Evolutionary conservation across 2,888 invertebrate species (phyloP).

Genomic region (Lithophane ornitopus): DNA sequence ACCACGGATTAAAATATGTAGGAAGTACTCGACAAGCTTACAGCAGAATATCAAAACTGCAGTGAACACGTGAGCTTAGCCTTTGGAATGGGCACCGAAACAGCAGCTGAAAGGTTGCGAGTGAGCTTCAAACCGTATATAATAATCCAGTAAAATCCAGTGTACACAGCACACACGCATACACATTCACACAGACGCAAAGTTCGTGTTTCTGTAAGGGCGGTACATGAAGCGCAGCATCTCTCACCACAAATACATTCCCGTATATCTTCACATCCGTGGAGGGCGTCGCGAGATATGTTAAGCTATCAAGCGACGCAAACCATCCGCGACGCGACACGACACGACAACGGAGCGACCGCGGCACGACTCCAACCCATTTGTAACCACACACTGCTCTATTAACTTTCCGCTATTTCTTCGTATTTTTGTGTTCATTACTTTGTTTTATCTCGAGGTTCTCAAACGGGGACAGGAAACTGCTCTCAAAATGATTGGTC

Average conservation of each 20-base stretch:
- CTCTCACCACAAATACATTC: background rate
- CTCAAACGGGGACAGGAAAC: conserved; percentile 57
- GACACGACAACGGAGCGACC: conserved; percentile 24
- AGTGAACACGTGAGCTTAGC: background rate
- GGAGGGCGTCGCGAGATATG: conserved; percentile 71
- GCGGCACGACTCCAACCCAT: conserved; percentile 62
- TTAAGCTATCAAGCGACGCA: conserved; percentile 76
- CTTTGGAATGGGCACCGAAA: background rate
- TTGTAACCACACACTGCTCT: conserved; percentile 75
- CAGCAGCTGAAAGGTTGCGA: background rate
- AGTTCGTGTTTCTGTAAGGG: background rate
- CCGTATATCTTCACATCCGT: conserved; percentile 54
- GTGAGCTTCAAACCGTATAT: background rate
- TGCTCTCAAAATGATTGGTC: conserved; percentile 64
- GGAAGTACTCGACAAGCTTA: background rate
- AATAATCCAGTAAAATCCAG: background rate
- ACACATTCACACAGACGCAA: background rate
- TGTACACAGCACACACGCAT: background rate
- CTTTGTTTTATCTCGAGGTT: conserved; percentile 73
- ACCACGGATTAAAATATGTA: background rate
- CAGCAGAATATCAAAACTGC: background rate
- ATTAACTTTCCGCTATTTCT: conserved; percentile 77
- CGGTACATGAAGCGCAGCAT: background rate
- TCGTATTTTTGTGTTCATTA: conserved; percentile 79
- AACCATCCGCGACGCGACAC: conserved; percentile 58